phyloP scores from a whole-genome alignment of 35 echinoderm and acorn worm genomes.

The Apostichopus japonicus region DNA sequence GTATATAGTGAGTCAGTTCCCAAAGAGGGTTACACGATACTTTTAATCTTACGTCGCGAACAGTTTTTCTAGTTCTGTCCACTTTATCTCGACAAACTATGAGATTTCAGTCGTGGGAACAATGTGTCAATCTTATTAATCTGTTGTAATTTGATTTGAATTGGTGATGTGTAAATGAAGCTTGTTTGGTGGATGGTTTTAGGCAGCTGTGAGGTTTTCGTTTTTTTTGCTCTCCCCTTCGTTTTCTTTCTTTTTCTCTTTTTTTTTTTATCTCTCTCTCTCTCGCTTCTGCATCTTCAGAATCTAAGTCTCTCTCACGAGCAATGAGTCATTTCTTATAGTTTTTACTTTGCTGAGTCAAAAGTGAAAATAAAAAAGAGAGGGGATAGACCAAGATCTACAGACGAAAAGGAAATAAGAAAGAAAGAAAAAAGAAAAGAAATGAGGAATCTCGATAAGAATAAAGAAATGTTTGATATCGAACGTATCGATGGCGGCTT shows the following conservation, averaged over 20 bases:
- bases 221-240: background rate
- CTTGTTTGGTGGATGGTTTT: background rate
- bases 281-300: background rate
- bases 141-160: slow-evolving; percentile 54
- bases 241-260: background rate
- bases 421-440: background rate
- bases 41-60: background rate
- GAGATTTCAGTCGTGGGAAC: slow-evolving; percentile 1
- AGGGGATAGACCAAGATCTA: background rate
- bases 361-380: background rate
- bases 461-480: background rate
- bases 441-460: background rate
- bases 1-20: slow-evolving; percentile 29
- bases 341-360: background rate
- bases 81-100: background rate
- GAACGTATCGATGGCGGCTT: background rate
- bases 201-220: background rate
- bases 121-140: slow-evolving; percentile 48
- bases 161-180: slow-evolving; percentile 50
- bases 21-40: slow-evolving; percentile 25
- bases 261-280: background rate
- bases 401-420: background rate
- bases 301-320: background rate
- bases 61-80: background rate
- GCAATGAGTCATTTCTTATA: background rate